phyloP scores from a whole-genome alignment of 2,113 vertebrate species.

The Percina caprodes region DNA sequence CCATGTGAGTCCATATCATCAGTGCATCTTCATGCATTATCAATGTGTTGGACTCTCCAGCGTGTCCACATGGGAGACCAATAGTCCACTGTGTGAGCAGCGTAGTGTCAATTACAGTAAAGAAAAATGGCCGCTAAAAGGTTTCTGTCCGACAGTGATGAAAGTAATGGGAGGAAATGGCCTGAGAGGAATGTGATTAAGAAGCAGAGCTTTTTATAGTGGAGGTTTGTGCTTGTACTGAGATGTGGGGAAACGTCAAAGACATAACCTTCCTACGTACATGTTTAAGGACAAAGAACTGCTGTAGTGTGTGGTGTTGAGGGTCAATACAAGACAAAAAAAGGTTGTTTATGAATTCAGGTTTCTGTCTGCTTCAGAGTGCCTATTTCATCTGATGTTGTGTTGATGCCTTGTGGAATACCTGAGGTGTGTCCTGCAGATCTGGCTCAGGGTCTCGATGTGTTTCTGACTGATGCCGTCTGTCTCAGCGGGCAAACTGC shows the following conservation, averaged over 20 bases:
- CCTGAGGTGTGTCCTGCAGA: constrained; percentile 94
- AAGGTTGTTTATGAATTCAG: no score
- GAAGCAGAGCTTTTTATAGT: background rate
- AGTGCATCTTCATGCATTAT: constrained; percentile 8
- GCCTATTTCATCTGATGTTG: background rate
- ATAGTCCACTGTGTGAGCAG: background rate
- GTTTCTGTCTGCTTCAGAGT: background rate
- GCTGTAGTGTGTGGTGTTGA: background rate
- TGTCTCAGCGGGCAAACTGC: constrained; percentile 66
- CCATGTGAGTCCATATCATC: background rate
- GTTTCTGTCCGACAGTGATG: constrained; percentile 2
- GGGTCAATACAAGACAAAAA: background rate
- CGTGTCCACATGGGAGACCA: background rate
- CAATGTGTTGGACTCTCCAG: background rate
- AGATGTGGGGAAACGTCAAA: background rate
- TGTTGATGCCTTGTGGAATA: constrained; percentile 58
- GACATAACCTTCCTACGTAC: background rate
- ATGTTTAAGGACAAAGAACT: background rate
- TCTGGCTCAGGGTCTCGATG: constrained; percentile 87
- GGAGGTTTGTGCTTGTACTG: background rate
- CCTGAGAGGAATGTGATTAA: background rate
- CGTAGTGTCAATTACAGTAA: background rate
- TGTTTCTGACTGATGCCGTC: constrained; percentile 82
- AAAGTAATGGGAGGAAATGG: constrained; percentile 6
- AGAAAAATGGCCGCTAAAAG: constrained; percentile 26